Evolutionary conservation across 2,888 invertebrate genomes (phyloP), one percentile per base, ranked within the genome.

Genomic region (Pecten maximus): DNA sequence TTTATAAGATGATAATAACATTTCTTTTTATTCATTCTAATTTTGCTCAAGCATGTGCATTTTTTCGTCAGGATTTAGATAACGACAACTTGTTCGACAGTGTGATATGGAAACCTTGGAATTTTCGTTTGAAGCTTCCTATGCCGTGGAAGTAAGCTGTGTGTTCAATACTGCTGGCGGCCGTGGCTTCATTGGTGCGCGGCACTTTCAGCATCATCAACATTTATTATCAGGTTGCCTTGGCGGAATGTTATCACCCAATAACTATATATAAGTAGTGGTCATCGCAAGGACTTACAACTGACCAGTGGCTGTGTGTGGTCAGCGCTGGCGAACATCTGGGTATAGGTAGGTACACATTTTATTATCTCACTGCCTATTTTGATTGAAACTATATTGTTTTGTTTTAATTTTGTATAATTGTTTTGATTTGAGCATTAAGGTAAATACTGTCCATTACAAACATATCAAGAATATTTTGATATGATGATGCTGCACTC

Each of bases 261-360:
- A 74, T 28, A 54, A 19, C 54, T 15, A 74, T 6, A 35, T 74
- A 74, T 74, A 74, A 74, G 74, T 74, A 74, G 74, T 28, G 74
- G 74, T 74, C 35, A 74, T 35, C 35, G 74, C 23, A 35, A 2
- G 74, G 74, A 74, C 28, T 74, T 12, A 28, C 23, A 74, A 74
- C 74, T 74, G 74, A 74, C 74, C 74, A 74, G 74, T 35, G 15
- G 35, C 74, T 74, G 74, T 74, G 74, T 74, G 74, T 74, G 74
- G 74, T 74, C 74, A 74, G 74, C 8, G 35, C 35, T 74, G 74
- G 28, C 35, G 35, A 74, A 10, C 28, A 28, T 28, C 28, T 74
- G 35, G 0, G 28, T 1, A 3, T 35, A 28, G 74, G 74, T 74
- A 74, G 28, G 74, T 74, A 74, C 74, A 74, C 19, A 28, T 28